Percentiles rank a stretch among this genome's conserved stretches.
These are phyloP conservation scores for Lemur catta DNA, from an alignment of 2,797 vertebrate genomes.

Conservation along the genomic window DNA sequence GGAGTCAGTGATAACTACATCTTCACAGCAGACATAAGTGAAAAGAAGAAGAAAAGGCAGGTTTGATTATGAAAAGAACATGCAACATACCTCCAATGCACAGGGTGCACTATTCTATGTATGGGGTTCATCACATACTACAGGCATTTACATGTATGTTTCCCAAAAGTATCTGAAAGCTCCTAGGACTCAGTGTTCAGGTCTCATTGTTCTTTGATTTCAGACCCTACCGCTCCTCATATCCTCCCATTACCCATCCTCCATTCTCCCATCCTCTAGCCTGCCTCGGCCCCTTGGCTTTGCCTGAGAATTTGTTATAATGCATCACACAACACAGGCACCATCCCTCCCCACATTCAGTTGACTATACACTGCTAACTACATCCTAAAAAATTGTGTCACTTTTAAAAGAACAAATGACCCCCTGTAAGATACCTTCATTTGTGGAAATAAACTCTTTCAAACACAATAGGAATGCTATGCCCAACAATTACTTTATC, in stretches of 20 bases:
- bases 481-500: neutral
- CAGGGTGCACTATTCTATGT: fast-evolving
- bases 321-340: neutral
- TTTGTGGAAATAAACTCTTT: neutral
- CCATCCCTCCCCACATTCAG: neutral
- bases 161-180: neutral
- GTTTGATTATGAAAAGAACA: neutral
- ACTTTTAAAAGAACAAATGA: neutral
- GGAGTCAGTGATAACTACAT: neutral
- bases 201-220: neutral
- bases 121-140: too few relatives aligned
- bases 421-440: neutral
- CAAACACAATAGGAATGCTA: neutral
- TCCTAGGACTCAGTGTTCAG: neutral
- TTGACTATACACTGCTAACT: too few relatives aligned
- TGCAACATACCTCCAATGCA: fast-evolving
- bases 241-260: fast-evolving
- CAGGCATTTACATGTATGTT: fast-evolving
- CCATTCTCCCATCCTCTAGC: fast-evolving
- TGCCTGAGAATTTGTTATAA: neutral
- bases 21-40: neutral
- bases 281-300: fast-evolving
- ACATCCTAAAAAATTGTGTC: neutral
- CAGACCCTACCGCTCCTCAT: neutral
- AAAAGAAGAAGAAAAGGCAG: neutral